Conservation (phyloP, 2,888 invertebrate genomes). For the Hyalella azteca region DNA sequence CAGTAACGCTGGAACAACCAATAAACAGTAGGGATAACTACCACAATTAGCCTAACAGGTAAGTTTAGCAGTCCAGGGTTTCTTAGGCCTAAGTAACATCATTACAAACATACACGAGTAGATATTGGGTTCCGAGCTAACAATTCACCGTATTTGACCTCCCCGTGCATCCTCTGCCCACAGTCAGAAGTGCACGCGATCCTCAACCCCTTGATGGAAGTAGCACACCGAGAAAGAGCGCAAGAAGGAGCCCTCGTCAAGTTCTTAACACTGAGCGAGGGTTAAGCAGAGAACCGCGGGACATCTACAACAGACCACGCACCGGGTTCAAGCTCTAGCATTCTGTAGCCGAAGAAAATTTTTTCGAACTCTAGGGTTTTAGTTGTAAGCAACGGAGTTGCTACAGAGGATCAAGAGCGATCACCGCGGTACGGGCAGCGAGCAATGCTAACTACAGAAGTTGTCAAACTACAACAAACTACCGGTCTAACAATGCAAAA, state of each 20-base stretch:
- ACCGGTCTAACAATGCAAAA: conserved; percentile 45
- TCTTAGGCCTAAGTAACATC: conserved; percentile 34
- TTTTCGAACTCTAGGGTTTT: too few species aligned
- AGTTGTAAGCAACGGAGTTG: conserved; percentile 1
- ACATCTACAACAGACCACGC: conserved; percentile 24
- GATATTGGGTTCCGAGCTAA: conserved; percentile 6
- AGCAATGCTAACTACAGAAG: conserved; percentile 53
- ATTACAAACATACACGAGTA: conserved; percentile 36
- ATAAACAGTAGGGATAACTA: conserved; percentile 29
- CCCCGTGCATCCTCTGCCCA: neutral
- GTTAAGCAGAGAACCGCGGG: neutral
- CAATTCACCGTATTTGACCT: conserved; percentile 21
- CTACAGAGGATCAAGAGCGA: conserved; percentile 4
- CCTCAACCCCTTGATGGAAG: too few species aligned
- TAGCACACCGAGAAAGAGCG: neutral
- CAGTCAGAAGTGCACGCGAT: neutral
- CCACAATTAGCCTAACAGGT: conserved; percentile 30
- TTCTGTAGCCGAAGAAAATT: too few species aligned
- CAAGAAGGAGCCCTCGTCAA: neutral
- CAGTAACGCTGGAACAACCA: conserved; percentile 23
- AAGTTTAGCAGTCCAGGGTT: conserved; percentile 29
- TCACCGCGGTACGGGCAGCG: conserved; percentile 45
- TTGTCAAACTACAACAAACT: conserved; percentile 56
- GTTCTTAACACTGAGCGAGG: neutral
- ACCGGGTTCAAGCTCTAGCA: neutral